A percentile compares a stretch with the other conserved stretches of the same genome.
Conservation (phyloP, 2,113 vertebrate species). For the human (Homo sapiens) region GRCh38 chr13:44850501-44851000, state of each 20-base stretch:
- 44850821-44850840: not conserved
- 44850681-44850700: not conserved
- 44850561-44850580: not conserved
- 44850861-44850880: not conserved
- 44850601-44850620: not conserved
- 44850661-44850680: not conserved
- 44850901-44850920: not conserved
- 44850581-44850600: not conserved
- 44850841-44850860: not conserved
- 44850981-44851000: not conserved
- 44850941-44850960: not conserved
- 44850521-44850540: not conserved
- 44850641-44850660: not conserved
- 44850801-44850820: not conserved
- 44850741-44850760: not conserved
- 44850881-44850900: not conserved
- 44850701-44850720: not conserved
- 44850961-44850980: not conserved
- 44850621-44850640: not conserved
- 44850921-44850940: not conserved
- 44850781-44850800: not conserved
- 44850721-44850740: not conserved
- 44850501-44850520: not conserved
- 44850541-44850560: not conserved
- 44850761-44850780: not conserved